phyloP scores from a whole-genome alignment of 2,797 vertebrate species.

The Epinephelus coioides region DNA sequence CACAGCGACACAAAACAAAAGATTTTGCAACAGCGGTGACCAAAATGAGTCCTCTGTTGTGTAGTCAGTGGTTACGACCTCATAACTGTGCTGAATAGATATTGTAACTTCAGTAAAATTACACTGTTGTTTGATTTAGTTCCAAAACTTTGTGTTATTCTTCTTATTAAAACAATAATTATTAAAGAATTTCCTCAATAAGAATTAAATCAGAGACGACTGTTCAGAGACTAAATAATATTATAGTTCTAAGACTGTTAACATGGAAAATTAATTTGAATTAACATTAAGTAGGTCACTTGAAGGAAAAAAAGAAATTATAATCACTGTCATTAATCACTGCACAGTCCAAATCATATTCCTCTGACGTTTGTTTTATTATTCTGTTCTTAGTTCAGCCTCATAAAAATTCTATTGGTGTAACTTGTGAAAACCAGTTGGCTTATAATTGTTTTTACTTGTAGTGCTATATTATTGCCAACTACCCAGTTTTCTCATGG shows the following conservation, averaged over 20 bases:
- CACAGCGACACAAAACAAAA: slow-evolving; percentile 27
- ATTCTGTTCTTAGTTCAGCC: slow-evolving; percentile 22
- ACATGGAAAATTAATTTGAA: slow-evolving; percentile 15
- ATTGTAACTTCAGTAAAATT: slow-evolving; percentile 16
- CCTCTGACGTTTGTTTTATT: slow-evolving; percentile 40
- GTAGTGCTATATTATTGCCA: not conserved
- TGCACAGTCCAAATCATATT: slow-evolving; percentile 7
- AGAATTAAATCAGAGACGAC: slow-evolving; percentile 13
- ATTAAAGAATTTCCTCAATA: slow-evolving; percentile 14
- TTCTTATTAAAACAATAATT: slow-evolving; percentile 14
- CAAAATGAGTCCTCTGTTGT: slow-evolving; percentile 14
- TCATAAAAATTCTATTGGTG: slow-evolving; percentile 31
- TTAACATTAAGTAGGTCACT: slow-evolving; percentile 8
- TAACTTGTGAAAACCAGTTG: slow-evolving; percentile 9
- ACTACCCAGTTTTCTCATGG: slow-evolving; percentile 8
- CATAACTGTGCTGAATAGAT: slow-evolving; percentile 3
- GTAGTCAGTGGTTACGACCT: slow-evolving; percentile 10
- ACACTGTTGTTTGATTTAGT: slow-evolving; percentile 7
- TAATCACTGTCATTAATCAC: slow-evolving; percentile 35
- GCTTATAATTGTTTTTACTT: not conserved
- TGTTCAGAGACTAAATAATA: slow-evolving; percentile 16
- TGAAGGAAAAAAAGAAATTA: not conserved
- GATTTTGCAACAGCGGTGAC: slow-evolving; percentile 24
- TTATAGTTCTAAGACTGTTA: slow-evolving; percentile 5
- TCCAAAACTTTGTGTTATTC: slow-evolving; percentile 22